Conservation (phyloP, 53 echinoderm and acorn worm genomes). For the Arbacia lixula region DNA sequence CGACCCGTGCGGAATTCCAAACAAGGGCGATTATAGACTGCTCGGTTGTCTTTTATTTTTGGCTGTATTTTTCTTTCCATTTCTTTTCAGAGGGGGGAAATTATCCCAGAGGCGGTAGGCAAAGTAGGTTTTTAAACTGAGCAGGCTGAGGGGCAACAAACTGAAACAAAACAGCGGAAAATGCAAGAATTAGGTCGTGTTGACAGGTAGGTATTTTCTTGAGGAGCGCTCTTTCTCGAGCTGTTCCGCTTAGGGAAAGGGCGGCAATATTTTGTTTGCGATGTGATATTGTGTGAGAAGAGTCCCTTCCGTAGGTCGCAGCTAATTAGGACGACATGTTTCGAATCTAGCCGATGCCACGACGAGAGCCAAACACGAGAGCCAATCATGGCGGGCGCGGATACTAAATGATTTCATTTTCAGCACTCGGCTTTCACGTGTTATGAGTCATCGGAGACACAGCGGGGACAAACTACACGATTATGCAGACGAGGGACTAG, state of each 20-base stretch:
- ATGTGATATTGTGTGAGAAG: slow-evolving; percentile 25
- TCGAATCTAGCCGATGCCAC: too few relatives aligned
- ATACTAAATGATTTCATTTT: too few relatives aligned
- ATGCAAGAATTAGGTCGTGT: slow-evolving; percentile 45
- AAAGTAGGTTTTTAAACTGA: slow-evolving; percentile 26
- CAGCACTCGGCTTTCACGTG: too few relatives aligned
- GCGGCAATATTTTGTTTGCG: slow-evolving; percentile 48
- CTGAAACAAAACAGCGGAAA: slow-evolving; percentile 30
- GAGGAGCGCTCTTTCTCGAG: not conserved
- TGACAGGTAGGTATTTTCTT: slow-evolving; percentile 37
- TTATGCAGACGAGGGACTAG: too few relatives aligned
- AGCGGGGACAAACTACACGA: too few relatives aligned
- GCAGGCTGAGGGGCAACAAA: not conserved
- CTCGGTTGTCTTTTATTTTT: too few relatives aligned
- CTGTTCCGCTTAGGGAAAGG: slow-evolving; percentile 31
- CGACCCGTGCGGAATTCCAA: slow-evolving; percentile 27
- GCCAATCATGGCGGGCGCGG: too few relatives aligned
- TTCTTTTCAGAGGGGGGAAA: not conserved
- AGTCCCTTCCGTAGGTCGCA: slow-evolving; percentile 16
- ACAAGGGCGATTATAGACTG: slow-evolving; percentile 19
- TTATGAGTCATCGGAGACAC: too few relatives aligned
- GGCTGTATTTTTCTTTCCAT: too few relatives aligned
- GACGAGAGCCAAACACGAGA: too few relatives aligned
- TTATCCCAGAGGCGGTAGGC: slow-evolving; percentile 30
- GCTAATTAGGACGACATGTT: slow-evolving; percentile 40